Base-by-base conservation (phyloP, 2,888 invertebrate species). In the Microplitis manilae region DNA sequence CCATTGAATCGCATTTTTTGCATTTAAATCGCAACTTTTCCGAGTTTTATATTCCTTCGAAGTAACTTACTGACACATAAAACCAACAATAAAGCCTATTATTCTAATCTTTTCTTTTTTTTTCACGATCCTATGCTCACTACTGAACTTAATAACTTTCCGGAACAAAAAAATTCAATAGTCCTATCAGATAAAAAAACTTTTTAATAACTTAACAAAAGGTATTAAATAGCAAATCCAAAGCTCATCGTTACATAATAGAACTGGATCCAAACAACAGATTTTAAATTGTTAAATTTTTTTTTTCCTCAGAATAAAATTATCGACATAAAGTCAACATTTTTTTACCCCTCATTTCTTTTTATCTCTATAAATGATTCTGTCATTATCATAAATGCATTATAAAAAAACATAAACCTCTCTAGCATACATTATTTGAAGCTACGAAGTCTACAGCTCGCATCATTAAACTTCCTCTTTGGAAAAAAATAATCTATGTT, bases 11-110 rank as follows among this genome's bases (percentile, higher is more conserved):
- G 50, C 8, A 50, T 13, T 50, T 50, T 50, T 50, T 50, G 50
- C 50, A 50, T 50, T 50, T 50, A 50, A 50, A 50, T 50, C 50
- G 50, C 50, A 50, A 50, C 50, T 50, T 50, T 50, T 50, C 50
- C 50, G 8, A 50, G 9, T 50, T 50, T 50, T 50, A 50, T 50
- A 50, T 50, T 50, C 50, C 13, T 50, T 13, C 8, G 13, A 50
- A 13, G 50, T 50, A 50, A 50, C 50, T 50, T 13, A 50, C 50
- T 50, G 50, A 50, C 50, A 50, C 13, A 50, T 50, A 50, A 8
- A 50, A 13, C 13, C 50, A 13, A 50, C 50, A 50, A 50, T 50
- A 13, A 50, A 13, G 9, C 50, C 50, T 50, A 50, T 50, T 50
- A 50, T 50, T 50, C 50, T 50, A 50, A 50, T 50, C 50, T 50